Base-by-base conservation (phyloP, 2,797 vertebrate species). In the Onychomys torridus region DNA sequence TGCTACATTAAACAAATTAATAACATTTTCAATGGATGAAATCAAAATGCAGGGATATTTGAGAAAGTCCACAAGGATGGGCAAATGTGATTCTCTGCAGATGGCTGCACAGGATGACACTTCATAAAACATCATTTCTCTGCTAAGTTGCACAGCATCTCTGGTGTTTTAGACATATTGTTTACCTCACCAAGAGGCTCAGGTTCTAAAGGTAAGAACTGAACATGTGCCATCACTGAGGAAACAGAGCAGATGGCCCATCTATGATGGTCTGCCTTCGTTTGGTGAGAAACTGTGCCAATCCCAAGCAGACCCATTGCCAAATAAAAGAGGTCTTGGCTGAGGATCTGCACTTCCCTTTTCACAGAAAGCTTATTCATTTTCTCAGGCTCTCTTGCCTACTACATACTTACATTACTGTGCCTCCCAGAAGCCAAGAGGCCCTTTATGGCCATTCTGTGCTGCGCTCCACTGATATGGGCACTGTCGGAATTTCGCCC, bases 151-250 rank as follows among this genome's bases (percentile, higher is more conserved):
- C 93, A 71, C 67, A 97, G 65, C 59, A 84, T n/a, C 71, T 76
- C 89, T 97, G 19, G 34, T 96, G 71, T 49, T 19, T 10, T 95
- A 92, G 87, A 93, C 97, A 97, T 96, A 96, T 91, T 97, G 96
- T 96, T 97, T 93, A 91, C 78, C 79, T 97, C 96, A 91, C 76
- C 46, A 81, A 96, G 75, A 97, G 82, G 69, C 89, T 32, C 84
- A 94, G 69, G 91, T 96, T 96, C 96, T 96, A 96, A 97, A 97
- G 97, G 98, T 97, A 94, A 96, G 69, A 95, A 92, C 93, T 96
- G 94, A 97, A 94, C 25, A 63, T 78, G 75, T 88, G 95, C 96
- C 96, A 95, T 61, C 57, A 81, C 59, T 57, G 59, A 96, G 95
- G 84, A 96, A 94, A 78, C 5, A 19, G 82, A 96, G 76, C 96